Evolutionary conservation across 35 echinoderm and acorn worm species (phyloP), one percentile per base, ranked within the genome.

Genomic region (Ophioderma brevispina): DNA sequence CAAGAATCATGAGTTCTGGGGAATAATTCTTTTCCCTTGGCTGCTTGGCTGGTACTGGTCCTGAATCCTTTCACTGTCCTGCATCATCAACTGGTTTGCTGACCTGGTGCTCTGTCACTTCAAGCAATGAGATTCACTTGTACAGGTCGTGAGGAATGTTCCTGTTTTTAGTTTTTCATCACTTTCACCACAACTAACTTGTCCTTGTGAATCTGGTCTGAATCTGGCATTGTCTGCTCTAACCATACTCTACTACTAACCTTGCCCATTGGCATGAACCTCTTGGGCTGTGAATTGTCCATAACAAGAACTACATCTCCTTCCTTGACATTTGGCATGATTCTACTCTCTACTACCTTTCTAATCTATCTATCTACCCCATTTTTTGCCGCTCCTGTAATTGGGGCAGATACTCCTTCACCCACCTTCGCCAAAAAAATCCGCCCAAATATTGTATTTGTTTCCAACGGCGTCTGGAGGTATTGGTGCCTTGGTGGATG

Each of bases 371-470:
- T 46, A 30, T 28, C 64, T 75, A 31, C 32, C 37, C 19, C 91
- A 84, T 87, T 75, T 87, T 92, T 55, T 86, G 91, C 28, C 86
- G 35, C 18, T 89, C 39, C 80, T 92, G 85, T 13, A 92, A 70
- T 38, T 35, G 18, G 15, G 90, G 94, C 31, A 92, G 77, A 64
- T 92, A 92, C 77, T 92, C 82, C 40, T 46, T 76, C 30, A 80
- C 21, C 94, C 94, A 96, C 25, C 90, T 34, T 4, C 39, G 37
- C 94, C 94, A 96, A 40, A 92, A 96, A 1, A 96, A 35, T 33
- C 81, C 55, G 25, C 87, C 76, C 30, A 93, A 18, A 64, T 52
- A 52, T 43, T 93, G 94, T 1, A 93, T 86, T 64, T 8, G 21
- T 52, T 52, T 52, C 46, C 46, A 52, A 11, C 46, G 46, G 8